Evolutionary conservation across 1,140 invertebrate species (phyloP).

Genomic region (Danaus plexippus): DNA sequence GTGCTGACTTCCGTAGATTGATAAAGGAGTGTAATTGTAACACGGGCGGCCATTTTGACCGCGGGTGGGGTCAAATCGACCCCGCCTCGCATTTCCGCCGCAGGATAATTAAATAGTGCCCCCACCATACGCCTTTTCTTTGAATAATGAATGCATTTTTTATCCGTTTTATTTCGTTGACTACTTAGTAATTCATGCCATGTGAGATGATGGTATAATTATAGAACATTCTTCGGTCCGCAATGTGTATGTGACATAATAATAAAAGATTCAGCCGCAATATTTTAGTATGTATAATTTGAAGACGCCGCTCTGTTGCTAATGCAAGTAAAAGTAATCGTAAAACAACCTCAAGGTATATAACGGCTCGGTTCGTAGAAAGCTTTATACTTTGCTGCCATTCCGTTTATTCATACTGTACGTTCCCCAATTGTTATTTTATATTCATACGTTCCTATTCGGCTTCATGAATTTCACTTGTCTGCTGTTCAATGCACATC

Average conservation of each 20-base stretch:
- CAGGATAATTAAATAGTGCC: conserved; percentile 68
- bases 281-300: no score
- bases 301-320: no score
- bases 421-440: conserved; percentile 32
- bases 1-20: conserved; percentile 44
- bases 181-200: not conserved
- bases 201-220: no score
- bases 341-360: conserved; percentile 4
- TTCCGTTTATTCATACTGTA: conserved; percentile 24
- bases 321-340: no score
- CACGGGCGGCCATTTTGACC: conserved; percentile 62
- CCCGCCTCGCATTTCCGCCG: conserved; percentile 66
- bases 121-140: conserved; percentile 53
- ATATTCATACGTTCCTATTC: conserved; percentile 16
- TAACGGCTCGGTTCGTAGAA: conserved; percentile 22
- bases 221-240: no score
- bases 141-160: conserved; percentile 38
- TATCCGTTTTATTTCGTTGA: conserved; percentile 36
- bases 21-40: conserved; percentile 58
- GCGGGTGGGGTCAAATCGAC: conserved; percentile 63
- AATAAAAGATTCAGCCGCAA: no score
- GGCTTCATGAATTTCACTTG: conserved; percentile 12
- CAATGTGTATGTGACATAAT: no score
- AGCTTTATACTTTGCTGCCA: conserved; percentile 25
- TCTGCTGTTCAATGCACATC: conserved; percentile 12